A percentile compares a stretch with the other conserved stretches of the same genome.
Conservation (phyloP, 1,140 invertebrate species). For the Zaprionus gabonicus region DNA sequence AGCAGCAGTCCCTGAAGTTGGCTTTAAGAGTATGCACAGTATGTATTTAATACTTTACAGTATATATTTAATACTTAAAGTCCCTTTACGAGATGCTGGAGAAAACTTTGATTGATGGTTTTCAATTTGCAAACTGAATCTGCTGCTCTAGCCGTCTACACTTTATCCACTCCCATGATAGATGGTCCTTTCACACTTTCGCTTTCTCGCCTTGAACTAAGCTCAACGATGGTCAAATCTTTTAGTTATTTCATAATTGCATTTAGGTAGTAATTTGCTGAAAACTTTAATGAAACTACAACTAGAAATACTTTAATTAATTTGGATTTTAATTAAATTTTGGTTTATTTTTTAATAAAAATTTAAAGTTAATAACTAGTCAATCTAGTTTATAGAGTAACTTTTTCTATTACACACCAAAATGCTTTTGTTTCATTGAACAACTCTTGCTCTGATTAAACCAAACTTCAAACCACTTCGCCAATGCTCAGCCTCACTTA, state of each 20-base stretch:
- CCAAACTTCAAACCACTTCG: not conserved
- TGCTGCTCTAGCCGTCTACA: constrained; percentile 31
- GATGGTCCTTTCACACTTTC: constrained; percentile 24
- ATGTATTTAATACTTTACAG: not conserved
- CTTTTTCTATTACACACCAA: constrained; percentile 15
- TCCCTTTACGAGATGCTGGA: constrained; percentile 1
- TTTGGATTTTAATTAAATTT: not conserved
- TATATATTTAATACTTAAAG: constrained; percentile 16
- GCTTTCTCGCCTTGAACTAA: not conserved
- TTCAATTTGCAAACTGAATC: constrained; percentile 63
- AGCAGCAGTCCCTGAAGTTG: not conserved
- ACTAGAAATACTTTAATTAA: not conserved
- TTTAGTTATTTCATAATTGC: not conserved
- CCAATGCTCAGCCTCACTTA: constrained; percentile 1
- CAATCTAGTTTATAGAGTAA: not conserved
- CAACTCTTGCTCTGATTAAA: constrained; percentile 1
- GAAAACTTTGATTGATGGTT: constrained; percentile 67
- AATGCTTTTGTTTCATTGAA: not conserved
- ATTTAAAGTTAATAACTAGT: not conserved
- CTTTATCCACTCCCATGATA: constrained; percentile 38
- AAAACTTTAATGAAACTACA: not conserved
- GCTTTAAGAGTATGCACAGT: constrained; percentile 9
- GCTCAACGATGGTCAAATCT: not conserved
- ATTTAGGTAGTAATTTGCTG: not conserved
- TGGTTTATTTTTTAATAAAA: not conserved